phyloP scores from a whole-genome alignment of 1,140 invertebrate genomes.

The Eciton burchellii region DNA sequence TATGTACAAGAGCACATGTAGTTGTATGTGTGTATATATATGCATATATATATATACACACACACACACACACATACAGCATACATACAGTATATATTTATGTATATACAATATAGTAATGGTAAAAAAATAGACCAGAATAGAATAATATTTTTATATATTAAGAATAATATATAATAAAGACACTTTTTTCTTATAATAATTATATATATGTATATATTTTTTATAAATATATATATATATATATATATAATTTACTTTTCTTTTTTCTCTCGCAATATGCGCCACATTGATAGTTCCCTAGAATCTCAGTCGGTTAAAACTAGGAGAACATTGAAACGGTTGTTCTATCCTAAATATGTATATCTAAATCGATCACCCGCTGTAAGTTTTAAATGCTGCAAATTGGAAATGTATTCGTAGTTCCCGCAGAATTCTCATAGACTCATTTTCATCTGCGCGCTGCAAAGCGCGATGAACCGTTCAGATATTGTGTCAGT shows the following conservation, averaged over 20 bases:
- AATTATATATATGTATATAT: conserved; percentile 64
- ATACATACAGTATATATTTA: conserved; percentile 17
- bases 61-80: no score
- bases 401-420: conserved; percentile 73
- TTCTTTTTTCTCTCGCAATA: conserved; percentile 54
- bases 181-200: conserved; percentile 68
- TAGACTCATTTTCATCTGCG: conserved; percentile 17
- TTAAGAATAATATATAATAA: conserved; percentile 80
- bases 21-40: conserved; percentile 1
- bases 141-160: conserved; percentile 78
- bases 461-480: not conserved
- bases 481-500: conserved; percentile 22
- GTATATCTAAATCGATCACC: conserved; percentile 74
- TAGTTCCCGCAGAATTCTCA: conserved; percentile 26
- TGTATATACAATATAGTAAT: conserved; percentile 20
- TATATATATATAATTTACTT: conserved; percentile 63
- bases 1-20: conserved; percentile 23
- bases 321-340: conserved; percentile 74
- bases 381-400: conserved; percentile 75
- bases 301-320: conserved; percentile 74
- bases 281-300: conserved; percentile 47
- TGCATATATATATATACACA: no score
- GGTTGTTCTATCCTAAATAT: conserved; percentile 73
- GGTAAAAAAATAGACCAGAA: conserved; percentile 69
- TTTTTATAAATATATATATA: conserved; percentile 74